Percentiles rank a stretch among this genome's conserved stretches.
phyloP scores from a whole-genome alignment of 2,113 vertebrate genomes.

The Saccopteryx leptura region DNA sequence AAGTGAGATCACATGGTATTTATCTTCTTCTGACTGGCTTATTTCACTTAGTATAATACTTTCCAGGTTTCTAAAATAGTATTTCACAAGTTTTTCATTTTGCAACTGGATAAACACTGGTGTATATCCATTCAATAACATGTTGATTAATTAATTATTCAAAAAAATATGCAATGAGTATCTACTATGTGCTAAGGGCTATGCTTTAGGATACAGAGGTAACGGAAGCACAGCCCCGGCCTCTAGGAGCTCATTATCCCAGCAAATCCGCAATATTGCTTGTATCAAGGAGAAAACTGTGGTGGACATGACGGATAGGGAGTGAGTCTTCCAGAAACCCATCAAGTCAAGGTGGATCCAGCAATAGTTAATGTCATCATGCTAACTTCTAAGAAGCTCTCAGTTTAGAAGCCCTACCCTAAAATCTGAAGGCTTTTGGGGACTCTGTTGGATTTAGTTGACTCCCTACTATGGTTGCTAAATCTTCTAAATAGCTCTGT shows the following conservation, averaged over 20 bases:
- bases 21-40: neutral
- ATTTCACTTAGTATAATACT: neutral
- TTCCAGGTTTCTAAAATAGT: neutral
- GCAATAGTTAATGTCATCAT: neutral
- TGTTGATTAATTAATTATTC: neutral
- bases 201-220: neutral
- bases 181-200: neutral
- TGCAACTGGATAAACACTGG: neutral
- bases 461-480: neutral
- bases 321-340: neutral
- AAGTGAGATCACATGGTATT: neutral
- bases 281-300: neutral
- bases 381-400: neutral
- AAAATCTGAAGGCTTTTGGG: neutral
- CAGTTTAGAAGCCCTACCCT: neutral
- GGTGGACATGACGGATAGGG: neutral
- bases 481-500: neutral
- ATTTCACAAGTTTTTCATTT: neutral
- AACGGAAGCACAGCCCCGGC: neutral
- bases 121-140: neutral
- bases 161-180: neutral
- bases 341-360: neutral
- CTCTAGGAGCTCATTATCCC: accelerated
- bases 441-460: neutral
- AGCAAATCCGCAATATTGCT: neutral